Evolutionary conservation across 2,888 invertebrate genomes (phyloP).

Genomic region (Watsonalla cultraria): DNA sequence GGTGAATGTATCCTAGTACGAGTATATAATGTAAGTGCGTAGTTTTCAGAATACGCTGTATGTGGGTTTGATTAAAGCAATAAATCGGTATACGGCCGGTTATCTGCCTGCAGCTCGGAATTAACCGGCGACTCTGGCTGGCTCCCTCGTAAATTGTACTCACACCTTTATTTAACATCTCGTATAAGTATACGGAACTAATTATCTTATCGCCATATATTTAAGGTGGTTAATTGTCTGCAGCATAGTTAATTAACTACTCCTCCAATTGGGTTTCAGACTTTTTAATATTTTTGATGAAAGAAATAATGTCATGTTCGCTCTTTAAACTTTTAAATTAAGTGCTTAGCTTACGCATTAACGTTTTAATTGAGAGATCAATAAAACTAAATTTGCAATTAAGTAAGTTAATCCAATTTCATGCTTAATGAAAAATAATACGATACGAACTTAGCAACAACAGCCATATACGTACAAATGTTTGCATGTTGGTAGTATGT

Average conservation of each 20-base stretch:
- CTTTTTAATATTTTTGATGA: neutral
- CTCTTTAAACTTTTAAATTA: no score
- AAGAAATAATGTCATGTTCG: no score
- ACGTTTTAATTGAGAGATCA: no score
- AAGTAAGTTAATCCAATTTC: no score
- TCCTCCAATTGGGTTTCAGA: neutral
- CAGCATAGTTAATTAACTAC: neutral
- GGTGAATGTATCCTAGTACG: constrained; percentile 21
- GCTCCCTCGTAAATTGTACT: constrained; percentile 63
- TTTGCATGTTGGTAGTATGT: no score
- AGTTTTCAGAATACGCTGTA: constrained; percentile 61
- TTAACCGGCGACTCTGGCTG: constrained; percentile 54
- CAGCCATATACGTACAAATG: no score
- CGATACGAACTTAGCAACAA: no score
- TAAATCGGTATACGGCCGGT: constrained; percentile 56
- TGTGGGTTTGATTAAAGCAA: constrained; percentile 69
- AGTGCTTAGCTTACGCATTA: no score
- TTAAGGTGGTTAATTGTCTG: neutral
- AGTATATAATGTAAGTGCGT: constrained; percentile 47
- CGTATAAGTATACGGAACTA: constrained; percentile 17
- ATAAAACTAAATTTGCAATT: no score
- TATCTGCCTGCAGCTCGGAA: constrained; percentile 58
- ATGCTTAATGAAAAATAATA: no score
- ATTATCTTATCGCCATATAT: constrained; percentile 15
- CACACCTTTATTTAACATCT: constrained; percentile 27